phyloP scores from a whole-genome alignment of 2,888 invertebrate genomes.

The Lamellibrachia satsuma region DNA sequence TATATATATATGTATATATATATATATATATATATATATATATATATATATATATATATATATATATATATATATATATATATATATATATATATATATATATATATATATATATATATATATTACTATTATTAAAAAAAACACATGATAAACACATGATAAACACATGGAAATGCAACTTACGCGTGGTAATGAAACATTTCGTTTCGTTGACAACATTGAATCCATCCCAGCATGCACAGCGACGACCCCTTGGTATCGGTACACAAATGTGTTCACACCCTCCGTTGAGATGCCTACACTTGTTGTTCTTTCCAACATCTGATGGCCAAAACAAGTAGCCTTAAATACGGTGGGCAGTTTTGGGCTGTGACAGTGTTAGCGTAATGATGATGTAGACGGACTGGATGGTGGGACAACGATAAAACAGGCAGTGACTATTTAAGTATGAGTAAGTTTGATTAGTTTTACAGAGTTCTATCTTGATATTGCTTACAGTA shows the following conservation, averaged over 20 bases:
- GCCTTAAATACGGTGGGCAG: too few species aligned
- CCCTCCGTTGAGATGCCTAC: background rate
- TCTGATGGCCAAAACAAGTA: background rate
- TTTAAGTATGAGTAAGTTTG: background rate
- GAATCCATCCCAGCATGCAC: background rate
- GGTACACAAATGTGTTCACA: constrained; percentile 4
- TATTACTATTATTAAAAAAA: too few species aligned
- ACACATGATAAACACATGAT: too few species aligned
- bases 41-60: too few species aligned
- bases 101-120: background rate
- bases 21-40: too few species aligned
- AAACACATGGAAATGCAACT: background rate
- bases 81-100: background rate
- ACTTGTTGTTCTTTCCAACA: background rate
- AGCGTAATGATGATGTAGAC: background rate
- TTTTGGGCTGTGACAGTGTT: background rate
- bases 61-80: too few species aligned
- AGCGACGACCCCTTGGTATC: background rate
- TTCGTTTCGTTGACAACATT: background rate
- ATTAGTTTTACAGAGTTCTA: background rate
- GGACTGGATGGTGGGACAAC: background rate
- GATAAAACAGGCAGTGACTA: background rate
- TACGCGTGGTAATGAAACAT: background rate
- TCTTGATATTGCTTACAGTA: background rate
- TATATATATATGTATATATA: too few species aligned